Evolutionary conservation across 2,888 invertebrate species (phyloP).

Genomic region (Amiota communis): DNA sequence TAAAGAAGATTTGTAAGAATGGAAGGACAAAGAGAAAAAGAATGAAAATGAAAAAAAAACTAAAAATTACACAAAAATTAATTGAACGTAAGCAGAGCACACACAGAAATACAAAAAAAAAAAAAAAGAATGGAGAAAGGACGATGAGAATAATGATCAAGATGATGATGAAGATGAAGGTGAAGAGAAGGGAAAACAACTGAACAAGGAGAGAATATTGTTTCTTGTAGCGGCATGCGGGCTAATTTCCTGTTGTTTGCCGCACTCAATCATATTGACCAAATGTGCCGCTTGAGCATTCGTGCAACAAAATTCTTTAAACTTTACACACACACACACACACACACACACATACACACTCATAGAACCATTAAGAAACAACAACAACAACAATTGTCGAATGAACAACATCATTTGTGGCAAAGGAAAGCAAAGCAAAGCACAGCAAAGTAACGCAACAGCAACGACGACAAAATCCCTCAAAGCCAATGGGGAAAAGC

Average conservation of each 20-base stretch:
- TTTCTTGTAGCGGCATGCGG: conserved; percentile 9
- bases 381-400: conserved; percentile 7
- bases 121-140: conserved; percentile 49
- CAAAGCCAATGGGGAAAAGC: conserved; percentile 41
- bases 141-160: conserved; percentile 52
- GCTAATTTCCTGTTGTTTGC: neutral
- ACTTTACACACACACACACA: neutral
- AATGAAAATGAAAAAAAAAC: neutral
- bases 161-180: conserved; percentile 43
- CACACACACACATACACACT: neutral
- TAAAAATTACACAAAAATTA: conserved; percentile 66
- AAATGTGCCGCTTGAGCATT: conserved; percentile 28
- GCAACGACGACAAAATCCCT: conserved; percentile 14
- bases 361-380: neutral
- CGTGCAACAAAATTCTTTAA: conserved; percentile 16
- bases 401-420: conserved; percentile 20
- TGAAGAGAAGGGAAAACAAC: neutral
- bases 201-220: neutral
- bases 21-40: neutral
- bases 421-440: conserved; percentile 1
- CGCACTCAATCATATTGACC: conserved; percentile 22
- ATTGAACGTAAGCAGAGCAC: conserved; percentile 66
- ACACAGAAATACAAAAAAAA: conserved; percentile 46
- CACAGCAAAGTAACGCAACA: neutral
- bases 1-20: neutral